A percentile compares a stretch with the other conserved stretches of the same genome.
phyloP scores from a whole-genome alignment of 2,888 invertebrate species.

The Nebria brevicollis region DNA sequence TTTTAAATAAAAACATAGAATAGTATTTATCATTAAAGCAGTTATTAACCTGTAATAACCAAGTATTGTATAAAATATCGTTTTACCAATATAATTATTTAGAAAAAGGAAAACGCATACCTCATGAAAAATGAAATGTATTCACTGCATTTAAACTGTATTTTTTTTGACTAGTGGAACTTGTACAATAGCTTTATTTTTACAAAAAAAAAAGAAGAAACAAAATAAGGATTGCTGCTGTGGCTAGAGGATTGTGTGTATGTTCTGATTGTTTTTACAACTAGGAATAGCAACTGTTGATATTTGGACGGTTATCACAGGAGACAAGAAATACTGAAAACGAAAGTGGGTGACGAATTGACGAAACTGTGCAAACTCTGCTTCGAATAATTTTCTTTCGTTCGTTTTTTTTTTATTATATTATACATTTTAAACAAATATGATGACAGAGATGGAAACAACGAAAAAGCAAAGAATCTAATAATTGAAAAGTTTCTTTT shows the following conservation, averaged over 20 bases:
- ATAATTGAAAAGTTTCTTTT: slow-evolving; percentile 27
- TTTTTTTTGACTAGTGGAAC: slow-evolving; percentile 54
- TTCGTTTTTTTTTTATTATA: background rate
- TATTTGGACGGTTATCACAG: slow-evolving; percentile 45
- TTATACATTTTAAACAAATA: slow-evolving; percentile 9
- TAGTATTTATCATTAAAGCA: slow-evolving; percentile 27
- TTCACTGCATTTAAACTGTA: slow-evolving; percentile 40
- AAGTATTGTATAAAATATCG: slow-evolving; percentile 8
- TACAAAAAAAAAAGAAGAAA: slow-evolving; percentile 36
- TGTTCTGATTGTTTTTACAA: slow-evolving; percentile 5
- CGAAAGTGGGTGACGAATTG: slow-evolving; percentile 24
- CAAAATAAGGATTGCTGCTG: slow-evolving; percentile 43
- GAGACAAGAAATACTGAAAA: slow-evolving; percentile 39
- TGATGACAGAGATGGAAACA: slow-evolving; percentile 19
- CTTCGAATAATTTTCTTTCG: background rate
- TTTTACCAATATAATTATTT: background rate
- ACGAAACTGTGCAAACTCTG: slow-evolving; percentile 44
- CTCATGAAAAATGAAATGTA: slow-evolving; percentile 23
- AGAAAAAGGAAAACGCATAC: slow-evolving; percentile 27
- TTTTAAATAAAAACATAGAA: slow-evolving; percentile 43
- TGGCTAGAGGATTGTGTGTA: slow-evolving; percentile 37
- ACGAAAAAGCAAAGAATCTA: slow-evolving; percentile 21
- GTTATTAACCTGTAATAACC: slow-evolving; percentile 40
- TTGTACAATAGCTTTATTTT: slow-evolving; percentile 54
- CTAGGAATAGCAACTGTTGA: slow-evolving; percentile 23